Evolutionary conservation across 2,888 invertebrate genomes (phyloP), one percentile per base, ranked within the genome.

Genomic region (Ormia ochracea): DNA sequence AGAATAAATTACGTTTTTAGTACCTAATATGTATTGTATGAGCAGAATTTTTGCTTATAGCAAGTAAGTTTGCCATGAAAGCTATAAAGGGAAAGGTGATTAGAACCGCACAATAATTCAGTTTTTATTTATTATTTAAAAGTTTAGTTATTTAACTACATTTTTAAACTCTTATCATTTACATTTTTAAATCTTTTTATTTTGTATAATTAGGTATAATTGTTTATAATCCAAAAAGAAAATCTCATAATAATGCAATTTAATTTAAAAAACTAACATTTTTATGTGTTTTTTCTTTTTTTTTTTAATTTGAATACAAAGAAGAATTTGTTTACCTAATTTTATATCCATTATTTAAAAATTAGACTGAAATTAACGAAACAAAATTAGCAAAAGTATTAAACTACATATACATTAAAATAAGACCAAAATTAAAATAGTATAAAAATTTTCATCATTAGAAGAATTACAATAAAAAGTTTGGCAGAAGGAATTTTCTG

Each of bases 161-260:
- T n/a, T n/a, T n/a, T n/a, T n/a, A n/a, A n/a, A n/a, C n/a, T n/a
- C n/a, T n/a, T n/a, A n/a, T n/a, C n/a, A n/a, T 1, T 52, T 31
- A 52, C 26, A 1, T 26, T 31, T 17, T 31, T 31, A 33, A 38
- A 19, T 31, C 21, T 21, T 52, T 52, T 52, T 63, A 31, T 48
- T 77, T 69, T 69, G 59, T 68, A 61, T 54, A 61, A 56, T n/a
- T n/a, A n/a, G n/a, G 54, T 69, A 65, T 66, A 66, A 43, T 66
- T 70, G 33, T 77, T 38, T 61, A 38, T 59, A 70, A 52, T 66
- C 52, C 58, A 65, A 78, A 63, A n/a, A n/a, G n/a, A 56, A 38
- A 58, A 31, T 28, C n/a, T n/a, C n/a, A n/a, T n/a, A n/a, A n/a
- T n/a, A 56, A 61, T 73, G 66, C 65, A 78, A 10, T 70, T 69